phyloP scores from a whole-genome alignment of 1,140 invertebrate genomes.

The Drosophila eugracilis region DNA sequence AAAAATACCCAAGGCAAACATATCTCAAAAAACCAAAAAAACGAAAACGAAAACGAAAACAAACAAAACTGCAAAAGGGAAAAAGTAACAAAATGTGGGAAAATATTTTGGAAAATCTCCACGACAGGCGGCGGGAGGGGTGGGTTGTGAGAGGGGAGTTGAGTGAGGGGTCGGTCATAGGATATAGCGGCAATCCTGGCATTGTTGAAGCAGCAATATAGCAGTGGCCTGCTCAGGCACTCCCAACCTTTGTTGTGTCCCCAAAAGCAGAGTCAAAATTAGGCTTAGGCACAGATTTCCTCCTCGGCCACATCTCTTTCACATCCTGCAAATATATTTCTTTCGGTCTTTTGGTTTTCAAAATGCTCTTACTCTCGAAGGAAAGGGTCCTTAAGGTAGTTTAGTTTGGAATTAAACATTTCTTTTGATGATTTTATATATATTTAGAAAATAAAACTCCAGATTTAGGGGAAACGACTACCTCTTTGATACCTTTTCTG shows the following conservation, averaged over 20 bases:
- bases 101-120: constrained; percentile 27
- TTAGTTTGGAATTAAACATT: no score
- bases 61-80: constrained; percentile 14
- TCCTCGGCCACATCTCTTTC: constrained; percentile 9
- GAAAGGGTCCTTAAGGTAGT: not conserved
- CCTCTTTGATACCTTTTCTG: no score
- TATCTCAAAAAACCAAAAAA: not conserved
- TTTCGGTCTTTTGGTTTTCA: constrained; percentile 4
- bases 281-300: constrained; percentile 50
- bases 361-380: constrained; percentile 4
- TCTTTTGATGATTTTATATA: no score
- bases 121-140: not conserved
- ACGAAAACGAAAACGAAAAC: constrained; percentile 4
- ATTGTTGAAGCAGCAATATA: constrained; percentile 3
- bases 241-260: constrained; percentile 39
- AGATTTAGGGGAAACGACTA: no score
- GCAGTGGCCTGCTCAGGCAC: not conserved
- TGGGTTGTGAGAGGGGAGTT: not conserved
- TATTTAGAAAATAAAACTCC: no score
- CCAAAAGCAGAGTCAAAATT: constrained; percentile 44
- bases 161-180: not conserved
- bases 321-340: constrained; percentile 24
- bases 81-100: constrained; percentile 22
- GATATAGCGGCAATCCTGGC: constrained; percentile 11
- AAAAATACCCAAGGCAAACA: constrained; percentile 47